These are phyloP conservation scores for Morpho achilles DNA, from an alignment of 2,888 invertebrate genomes.

Conservation along the genomic window DNA sequence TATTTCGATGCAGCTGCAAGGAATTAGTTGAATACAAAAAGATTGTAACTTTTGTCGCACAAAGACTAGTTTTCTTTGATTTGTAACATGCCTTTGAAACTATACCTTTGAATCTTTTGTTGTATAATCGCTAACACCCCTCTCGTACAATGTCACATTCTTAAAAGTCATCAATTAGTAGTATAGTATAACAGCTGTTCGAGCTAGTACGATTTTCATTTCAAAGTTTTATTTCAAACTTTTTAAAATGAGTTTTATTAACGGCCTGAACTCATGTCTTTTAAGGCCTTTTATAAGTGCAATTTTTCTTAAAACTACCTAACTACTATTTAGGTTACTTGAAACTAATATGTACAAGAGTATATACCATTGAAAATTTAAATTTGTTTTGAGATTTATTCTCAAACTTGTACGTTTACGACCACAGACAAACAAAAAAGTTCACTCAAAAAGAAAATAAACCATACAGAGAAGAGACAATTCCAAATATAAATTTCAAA, in stretches of 20 bases:
- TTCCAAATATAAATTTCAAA: slow-evolving; percentile 59
- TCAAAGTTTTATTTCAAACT: no score
- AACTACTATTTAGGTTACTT: no score
- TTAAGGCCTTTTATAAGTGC: no score
- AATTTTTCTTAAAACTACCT: no score
- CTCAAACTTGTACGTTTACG: slow-evolving; percentile 3
- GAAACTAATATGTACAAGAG: no score
- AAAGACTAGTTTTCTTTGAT: slow-evolving; percentile 42
- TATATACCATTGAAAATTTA: no score
- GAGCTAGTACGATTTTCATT: background rate
- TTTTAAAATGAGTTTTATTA: background rate
- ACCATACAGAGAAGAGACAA: slow-evolving; percentile 54
- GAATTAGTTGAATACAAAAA: slow-evolving; percentile 61
- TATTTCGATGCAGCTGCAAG: slow-evolving; percentile 65
- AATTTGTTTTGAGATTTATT: no score
- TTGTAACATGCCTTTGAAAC: slow-evolving; percentile 62
- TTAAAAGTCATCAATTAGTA: slow-evolving; percentile 56
- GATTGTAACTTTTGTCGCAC: slow-evolving; percentile 69
- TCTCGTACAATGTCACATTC: slow-evolving; percentile 38
- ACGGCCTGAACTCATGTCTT: no score
- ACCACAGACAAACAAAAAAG: slow-evolving; percentile 22
- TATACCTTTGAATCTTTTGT: slow-evolving; percentile 56
- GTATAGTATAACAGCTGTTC: slow-evolving; percentile 14
- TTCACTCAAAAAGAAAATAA: slow-evolving; percentile 50
- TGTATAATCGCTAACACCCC: slow-evolving; percentile 41